Conservation (phyloP, 1,140 invertebrate genomes). For the Listronotus oregonensis region DNA sequence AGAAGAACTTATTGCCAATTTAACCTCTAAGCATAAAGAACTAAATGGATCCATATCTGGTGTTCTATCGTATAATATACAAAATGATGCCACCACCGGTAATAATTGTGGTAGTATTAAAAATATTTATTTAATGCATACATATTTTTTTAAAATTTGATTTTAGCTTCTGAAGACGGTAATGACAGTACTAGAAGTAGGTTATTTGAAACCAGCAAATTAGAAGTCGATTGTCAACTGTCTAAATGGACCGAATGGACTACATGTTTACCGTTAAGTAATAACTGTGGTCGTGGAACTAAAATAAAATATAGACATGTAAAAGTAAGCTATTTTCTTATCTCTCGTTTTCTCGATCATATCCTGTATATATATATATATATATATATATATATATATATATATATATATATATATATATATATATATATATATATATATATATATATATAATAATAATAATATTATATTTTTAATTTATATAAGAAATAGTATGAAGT, state of each 20-base stretch:
- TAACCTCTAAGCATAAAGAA: slow-evolving; percentile 46
- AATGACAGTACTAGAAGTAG: neutral
- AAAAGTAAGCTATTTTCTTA: slow-evolving; percentile 34
- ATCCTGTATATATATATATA: too few species aligned
- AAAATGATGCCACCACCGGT: slow-evolving; percentile 48
- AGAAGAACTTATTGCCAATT: slow-evolving; percentile 53
- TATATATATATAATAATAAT: too few species aligned
- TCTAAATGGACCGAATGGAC: slow-evolving; percentile 46
- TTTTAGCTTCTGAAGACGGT: slow-evolving; percentile 17
- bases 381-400: too few species aligned
- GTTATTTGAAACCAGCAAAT: neutral
- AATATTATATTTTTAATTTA: too few species aligned
- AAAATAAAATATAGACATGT: slow-evolving; percentile 50
- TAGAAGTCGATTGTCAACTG: slow-evolving; percentile 30
- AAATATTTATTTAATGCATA: slow-evolving; percentile 19
- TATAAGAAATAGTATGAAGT: too few species aligned
- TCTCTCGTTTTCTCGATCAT: too few species aligned
- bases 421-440: too few species aligned
- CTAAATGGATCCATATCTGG: slow-evolving; percentile 51
- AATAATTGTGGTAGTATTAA: slow-evolving; percentile 35
- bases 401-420: too few species aligned
- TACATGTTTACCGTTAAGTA: slow-evolving; percentile 33
- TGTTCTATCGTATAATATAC: slow-evolving; percentile 51
- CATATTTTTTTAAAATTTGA: slow-evolving; percentile 2
- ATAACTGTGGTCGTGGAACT: slow-evolving; percentile 38